phyloP scores from a whole-genome alignment of 2,797 vertebrate genomes.

The Phataginus tricuspis region DNA sequence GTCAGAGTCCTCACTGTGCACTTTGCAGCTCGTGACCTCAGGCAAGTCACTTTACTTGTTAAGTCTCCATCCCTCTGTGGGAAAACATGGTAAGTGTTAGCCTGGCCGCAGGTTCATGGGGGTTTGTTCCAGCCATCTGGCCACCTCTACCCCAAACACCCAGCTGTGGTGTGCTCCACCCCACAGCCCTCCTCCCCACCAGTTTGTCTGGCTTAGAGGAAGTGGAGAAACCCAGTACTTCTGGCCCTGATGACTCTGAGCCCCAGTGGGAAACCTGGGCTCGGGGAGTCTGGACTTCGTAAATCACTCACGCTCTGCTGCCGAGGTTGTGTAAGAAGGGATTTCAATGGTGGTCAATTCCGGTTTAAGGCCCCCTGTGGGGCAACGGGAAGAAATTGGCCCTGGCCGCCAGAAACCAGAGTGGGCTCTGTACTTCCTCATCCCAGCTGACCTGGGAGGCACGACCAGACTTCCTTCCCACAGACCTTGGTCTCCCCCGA shows the following conservation, averaged over 20 bases:
- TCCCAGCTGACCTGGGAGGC: background rate
- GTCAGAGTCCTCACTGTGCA: background rate
- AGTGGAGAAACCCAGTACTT: background rate
- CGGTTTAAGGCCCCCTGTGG: background rate
- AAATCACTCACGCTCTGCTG: background rate
- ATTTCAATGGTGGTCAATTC: background rate
- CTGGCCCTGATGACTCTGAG: background rate
- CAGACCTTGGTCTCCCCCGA: background rate
- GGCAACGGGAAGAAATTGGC: background rate
- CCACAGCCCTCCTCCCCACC: background rate
- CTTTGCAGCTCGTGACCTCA: background rate
- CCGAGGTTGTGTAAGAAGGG: background rate
- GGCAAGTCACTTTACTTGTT: background rate
- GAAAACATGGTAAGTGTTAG: background rate
- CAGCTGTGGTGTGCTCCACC: background rate
- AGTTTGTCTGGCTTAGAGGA: background rate
- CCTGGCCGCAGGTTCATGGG: background rate
- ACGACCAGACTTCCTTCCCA: background rate
- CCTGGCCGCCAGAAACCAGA: background rate
- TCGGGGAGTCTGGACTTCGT: background rate
- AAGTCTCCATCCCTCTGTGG: accelerated
- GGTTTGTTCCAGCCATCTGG: background rate
- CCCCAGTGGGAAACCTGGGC: background rate
- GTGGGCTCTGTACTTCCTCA: background rate
- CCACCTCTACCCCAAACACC: background rate